Base-by-base conservation (phyloP, 2,888 invertebrate genomes). In the Xylota sylvarum region DNA sequence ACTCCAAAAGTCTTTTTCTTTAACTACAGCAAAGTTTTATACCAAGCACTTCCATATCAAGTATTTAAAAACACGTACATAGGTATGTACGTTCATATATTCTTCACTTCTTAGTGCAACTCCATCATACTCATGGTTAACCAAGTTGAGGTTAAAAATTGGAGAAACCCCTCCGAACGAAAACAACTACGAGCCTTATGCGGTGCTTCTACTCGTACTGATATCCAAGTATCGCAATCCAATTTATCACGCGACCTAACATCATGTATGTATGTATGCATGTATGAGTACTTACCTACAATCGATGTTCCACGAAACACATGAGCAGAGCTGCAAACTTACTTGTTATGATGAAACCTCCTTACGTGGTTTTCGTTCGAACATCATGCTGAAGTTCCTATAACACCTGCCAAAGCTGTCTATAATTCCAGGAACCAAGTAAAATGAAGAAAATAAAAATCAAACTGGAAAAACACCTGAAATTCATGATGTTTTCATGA, bases 401-500 rank as follows among this genome's bases (percentile, higher is more conserved):
- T 19, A 32, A 69, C 69, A 52, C 43, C 35, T 12, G 43, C 35
- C 69, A 70, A 14, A 43, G 50, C 35, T 62, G 58, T 50, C 67
- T 46, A 27, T 62, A 62, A 23, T 55, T 35, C 35, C 14, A 62
- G 30, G 9, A 23, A 62, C 30, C 23, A 62, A 30, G 37, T 72
- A 19, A 40, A 7, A 17, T 14, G 46, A 37, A 4, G 0, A 5
- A 30, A 17, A 48, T 32, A 37, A 27, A 23, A 32, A 4, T 17
- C n/a, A 30, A 37, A 14, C 27, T 37, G 9, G 48, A 56, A 72
- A 60, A 69, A 48, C 56, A 56, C 64, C 43, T 74, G 58, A 74
- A 80, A 46, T 74, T 64, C 65, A 43, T 70, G 80, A 58, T 79
- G 50, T 79, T 84, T 73, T 76, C 70, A 77, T 70, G 64, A 70